phyloP scores from a whole-genome alignment of 2,888 invertebrate species.

The Dascillus cervinus region DNA sequence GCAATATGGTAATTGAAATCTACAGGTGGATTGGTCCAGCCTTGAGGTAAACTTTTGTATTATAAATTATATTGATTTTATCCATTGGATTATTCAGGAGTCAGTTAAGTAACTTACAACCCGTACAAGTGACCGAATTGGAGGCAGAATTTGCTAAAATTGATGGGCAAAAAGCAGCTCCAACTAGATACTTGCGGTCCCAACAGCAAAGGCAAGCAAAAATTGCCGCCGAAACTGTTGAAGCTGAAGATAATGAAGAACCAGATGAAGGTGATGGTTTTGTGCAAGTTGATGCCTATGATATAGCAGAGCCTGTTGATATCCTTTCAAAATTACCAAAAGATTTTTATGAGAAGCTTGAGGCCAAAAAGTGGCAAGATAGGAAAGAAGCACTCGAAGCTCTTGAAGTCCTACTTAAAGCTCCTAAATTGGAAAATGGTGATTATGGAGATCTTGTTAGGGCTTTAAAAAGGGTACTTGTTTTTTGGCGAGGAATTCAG shows the following conservation, averaged over 20 bases:
- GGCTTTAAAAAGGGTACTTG: slow-evolving; percentile 71
- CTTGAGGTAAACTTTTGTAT: slow-evolving; percentile 25
- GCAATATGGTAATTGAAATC: slow-evolving; percentile 84
- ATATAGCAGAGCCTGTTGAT: slow-evolving; percentile 86
- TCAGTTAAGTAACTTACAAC: slow-evolving; percentile 78
- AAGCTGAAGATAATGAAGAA: slow-evolving; percentile 49
- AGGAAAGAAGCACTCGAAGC: slow-evolving; percentile 86
- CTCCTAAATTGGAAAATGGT: slow-evolving; percentile 81
- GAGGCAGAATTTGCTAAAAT: slow-evolving; percentile 80
- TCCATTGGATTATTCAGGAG: slow-evolving; percentile 47
- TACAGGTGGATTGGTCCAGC: slow-evolving; percentile 58
- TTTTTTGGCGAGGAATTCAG: slow-evolving; percentile 2
- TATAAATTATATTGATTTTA: not conserved
- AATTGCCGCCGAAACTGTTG: slow-evolving; percentile 33
- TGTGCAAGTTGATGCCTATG: slow-evolving; percentile 78
- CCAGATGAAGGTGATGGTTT: slow-evolving; percentile 48
- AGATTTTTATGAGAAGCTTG: slow-evolving; percentile 90
- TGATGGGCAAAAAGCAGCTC: slow-evolving; percentile 56
- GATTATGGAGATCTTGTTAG: slow-evolving; percentile 88
- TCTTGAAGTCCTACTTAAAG: slow-evolving; percentile 68
- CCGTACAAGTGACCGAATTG: slow-evolving; percentile 83
- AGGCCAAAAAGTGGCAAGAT: slow-evolving; percentile 96
- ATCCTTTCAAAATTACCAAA: slow-evolving; percentile 88
- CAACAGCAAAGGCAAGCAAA: slow-evolving; percentile 66
- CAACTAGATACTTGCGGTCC: slow-evolving; percentile 69